phyloP scores from a whole-genome alignment of 1,140 invertebrate species.

The Temnothorax longispinosus region DNA sequence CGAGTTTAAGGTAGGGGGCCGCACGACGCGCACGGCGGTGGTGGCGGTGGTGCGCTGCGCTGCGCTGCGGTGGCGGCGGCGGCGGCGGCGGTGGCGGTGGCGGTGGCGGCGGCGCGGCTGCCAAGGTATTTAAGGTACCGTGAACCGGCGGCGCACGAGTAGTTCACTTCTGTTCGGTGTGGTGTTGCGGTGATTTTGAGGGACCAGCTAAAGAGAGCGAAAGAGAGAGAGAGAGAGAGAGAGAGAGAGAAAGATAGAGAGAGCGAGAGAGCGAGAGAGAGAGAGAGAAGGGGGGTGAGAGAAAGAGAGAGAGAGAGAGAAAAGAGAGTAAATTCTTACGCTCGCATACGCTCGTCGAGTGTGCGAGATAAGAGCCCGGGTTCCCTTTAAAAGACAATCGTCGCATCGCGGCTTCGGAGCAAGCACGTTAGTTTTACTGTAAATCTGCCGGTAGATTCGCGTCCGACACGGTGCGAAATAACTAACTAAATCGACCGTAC shows the following conservation, averaged over 20 bases:
- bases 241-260: conserved; percentile 24
- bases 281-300: conserved; percentile 38
- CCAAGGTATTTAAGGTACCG: conserved; percentile 86
- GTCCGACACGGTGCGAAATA: conserved; percentile 35
- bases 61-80: conserved; percentile 59
- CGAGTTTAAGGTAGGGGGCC: conserved; percentile 79
- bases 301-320: conserved; percentile 33
- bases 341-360: conserved; percentile 62
- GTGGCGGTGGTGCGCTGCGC: conserved; percentile 72
- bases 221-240: conserved; percentile 58
- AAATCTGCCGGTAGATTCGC: conserved; percentile 23
- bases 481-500: conserved; percentile 47
- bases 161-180: conserved; percentile 86
- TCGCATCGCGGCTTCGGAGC: conserved; percentile 32
- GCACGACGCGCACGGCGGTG: conserved; percentile 66
- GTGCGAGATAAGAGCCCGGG: conserved; percentile 61
- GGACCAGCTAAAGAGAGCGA: conserved; percentile 68
- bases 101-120: conserved; percentile 77
- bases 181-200: conserved; percentile 81
- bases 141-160: conserved; percentile 85
- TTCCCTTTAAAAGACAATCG: conserved; percentile 27
- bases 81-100: conserved; percentile 67
- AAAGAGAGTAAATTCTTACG: conserved; percentile 44
- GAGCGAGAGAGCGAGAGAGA: conserved; percentile 44
- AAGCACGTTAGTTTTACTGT: not conserved